Evolutionary conservation across 2,888 invertebrate genomes (phyloP).

Genomic region (Drosophila gaucha): DNA sequence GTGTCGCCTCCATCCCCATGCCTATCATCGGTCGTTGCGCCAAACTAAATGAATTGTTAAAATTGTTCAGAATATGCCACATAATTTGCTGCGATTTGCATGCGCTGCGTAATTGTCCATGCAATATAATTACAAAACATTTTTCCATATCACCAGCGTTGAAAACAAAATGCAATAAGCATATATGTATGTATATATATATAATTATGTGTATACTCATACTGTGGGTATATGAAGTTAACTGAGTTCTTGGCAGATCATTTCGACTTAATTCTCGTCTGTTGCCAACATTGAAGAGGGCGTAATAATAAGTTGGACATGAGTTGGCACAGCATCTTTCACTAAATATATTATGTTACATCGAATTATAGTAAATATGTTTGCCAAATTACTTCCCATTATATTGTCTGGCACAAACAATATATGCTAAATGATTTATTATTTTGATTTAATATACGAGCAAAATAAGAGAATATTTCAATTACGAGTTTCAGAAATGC

Average conservation of each 20-base stretch:
- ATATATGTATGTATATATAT: no score
- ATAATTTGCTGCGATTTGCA: constrained; percentile 57
- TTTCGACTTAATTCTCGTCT: not conserved
- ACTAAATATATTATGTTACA: constrained; percentile 1
- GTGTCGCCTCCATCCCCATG: not conserved
- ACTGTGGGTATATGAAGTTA: not conserved
- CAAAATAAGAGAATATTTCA: not conserved
- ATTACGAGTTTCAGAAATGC: constrained; percentile 1
- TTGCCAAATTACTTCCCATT: not conserved
- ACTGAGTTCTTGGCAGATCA: constrained; percentile 46
- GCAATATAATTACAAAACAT: constrained; percentile 72
- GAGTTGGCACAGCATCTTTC: constrained; percentile 1
- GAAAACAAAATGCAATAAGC: constrained; percentile 19
- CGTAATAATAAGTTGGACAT: not conserved
- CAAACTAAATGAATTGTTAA: constrained; percentile 33
- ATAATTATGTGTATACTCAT: no score
- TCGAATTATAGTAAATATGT: constrained; percentile 8
- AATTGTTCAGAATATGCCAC: constrained; percentile 46
- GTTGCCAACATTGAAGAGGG: constrained; percentile 2
- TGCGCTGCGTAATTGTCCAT: constrained; percentile 66
- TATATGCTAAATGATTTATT: not conserved
- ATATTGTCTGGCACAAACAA: not conserved
- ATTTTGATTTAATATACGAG: not conserved
- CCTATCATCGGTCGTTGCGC: not conserved
- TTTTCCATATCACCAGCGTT: constrained; percentile 68